These are phyloP conservation scores for Numida meleagris DNA, from an alignment of 2,113 vertebrate species.

Conservation along the genomic window DNA sequence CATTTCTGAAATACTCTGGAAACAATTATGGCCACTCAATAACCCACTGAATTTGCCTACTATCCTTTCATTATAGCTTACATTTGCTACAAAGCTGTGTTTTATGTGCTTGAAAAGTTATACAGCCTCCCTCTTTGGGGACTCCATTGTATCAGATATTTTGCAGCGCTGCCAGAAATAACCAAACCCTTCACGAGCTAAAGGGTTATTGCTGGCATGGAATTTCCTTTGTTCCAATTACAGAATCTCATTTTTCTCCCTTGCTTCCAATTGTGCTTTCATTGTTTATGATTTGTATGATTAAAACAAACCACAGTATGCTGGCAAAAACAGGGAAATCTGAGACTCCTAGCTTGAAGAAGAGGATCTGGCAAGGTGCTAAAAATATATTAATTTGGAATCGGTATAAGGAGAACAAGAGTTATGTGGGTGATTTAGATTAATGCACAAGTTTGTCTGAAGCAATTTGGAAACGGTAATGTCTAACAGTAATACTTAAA, in stretches of 20 bases:
- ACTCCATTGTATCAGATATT: conserved; percentile 39
- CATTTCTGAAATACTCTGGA: conserved; percentile 44
- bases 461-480: not conserved
- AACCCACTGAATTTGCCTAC: conserved; percentile 17
- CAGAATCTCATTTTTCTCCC: conserved; percentile 56
- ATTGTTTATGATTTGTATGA: conserved; percentile 52
- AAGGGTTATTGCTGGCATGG: conserved; percentile 54
- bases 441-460: not conserved
- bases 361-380: conserved; percentile 43
- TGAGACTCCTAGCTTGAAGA: not conserved
- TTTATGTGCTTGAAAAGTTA: conserved; percentile 45
- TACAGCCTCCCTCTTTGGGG: not conserved
- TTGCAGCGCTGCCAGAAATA: conserved; percentile 49
- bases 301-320: conserved; percentile 8
- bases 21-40: not conserved
- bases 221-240: conserved; percentile 59
- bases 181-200: conserved; percentile 21
- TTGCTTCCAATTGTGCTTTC: conserved; percentile 56
- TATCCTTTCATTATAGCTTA: not conserved
- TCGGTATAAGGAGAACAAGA: not conserved
- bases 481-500: not conserved
- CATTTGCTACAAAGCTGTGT: conserved; percentile 43
- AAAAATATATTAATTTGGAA: conserved; percentile 40
- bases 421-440: not conserved
- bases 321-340: conserved; percentile 50